Evolutionary conservation across 2,113 vertebrate genomes (phyloP).

Genomic region (Tenrec ecaudatus): DNA sequence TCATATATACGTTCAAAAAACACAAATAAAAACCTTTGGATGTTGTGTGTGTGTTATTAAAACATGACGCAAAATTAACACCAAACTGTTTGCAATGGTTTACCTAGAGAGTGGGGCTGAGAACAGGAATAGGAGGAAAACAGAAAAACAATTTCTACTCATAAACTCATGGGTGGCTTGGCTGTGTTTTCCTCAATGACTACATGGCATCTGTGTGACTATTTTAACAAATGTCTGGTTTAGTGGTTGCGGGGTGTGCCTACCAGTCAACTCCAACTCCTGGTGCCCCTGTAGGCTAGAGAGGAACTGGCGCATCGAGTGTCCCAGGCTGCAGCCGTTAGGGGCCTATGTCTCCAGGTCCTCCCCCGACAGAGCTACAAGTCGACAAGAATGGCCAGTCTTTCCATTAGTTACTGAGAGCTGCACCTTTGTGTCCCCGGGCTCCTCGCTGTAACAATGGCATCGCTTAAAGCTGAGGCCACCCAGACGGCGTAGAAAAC

Average conservation of each 20-base stretch:
- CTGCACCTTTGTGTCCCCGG: background rate
- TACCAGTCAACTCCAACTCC: background rate
- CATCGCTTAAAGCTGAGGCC: background rate
- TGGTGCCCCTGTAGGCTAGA: background rate
- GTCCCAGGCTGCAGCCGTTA: background rate
- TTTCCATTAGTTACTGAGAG: background rate
- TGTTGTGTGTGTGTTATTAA: background rate
- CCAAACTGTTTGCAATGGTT: background rate
- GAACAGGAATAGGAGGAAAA: background rate
- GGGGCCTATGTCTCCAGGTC: background rate
- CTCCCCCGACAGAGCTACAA: background rate
- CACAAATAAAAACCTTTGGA: background rate
- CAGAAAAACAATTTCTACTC: background rate
- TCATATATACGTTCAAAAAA: background rate
- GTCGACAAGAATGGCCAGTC: too few relatives aligned
- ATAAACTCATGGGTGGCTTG: background rate
- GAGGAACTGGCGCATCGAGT: background rate
- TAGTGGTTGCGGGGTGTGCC: background rate
- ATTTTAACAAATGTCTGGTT: background rate
- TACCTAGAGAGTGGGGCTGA: background rate
- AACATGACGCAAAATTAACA: background rate
- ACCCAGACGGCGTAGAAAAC: slow-evolving; percentile 5
- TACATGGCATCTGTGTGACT: background rate
- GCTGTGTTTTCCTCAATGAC: background rate
- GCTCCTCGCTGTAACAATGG: slow-evolving; percentile 4